Percentiles rank a stretch among this genome's conserved stretches.
Evolutionary conservation across 1,140 invertebrate genomes (phyloP).

Genomic region (Armadillidium nasatum): DNA sequence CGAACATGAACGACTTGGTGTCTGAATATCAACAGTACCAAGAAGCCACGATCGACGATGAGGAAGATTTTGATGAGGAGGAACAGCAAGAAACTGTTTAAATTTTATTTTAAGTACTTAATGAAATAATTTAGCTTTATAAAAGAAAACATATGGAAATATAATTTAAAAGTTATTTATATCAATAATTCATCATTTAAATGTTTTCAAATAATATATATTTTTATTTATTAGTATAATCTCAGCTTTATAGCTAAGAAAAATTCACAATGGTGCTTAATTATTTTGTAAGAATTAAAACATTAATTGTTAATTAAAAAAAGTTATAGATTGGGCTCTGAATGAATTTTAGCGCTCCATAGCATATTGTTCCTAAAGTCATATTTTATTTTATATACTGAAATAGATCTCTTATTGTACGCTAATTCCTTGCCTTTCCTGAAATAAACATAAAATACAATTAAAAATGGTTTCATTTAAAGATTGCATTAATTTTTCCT

Average conservation of each 20-base stretch:
- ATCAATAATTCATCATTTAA: neutral
- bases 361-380: conserved; percentile 11
- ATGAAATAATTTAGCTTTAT: no score
- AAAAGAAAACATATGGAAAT: no score
- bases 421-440: neutral
- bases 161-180: no score
- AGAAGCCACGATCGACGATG: conserved; percentile 74
- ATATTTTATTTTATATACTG: neutral
- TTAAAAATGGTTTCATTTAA: no score
- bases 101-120: neutral
- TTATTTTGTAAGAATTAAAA: neutral
- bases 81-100: neutral
- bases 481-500: no score
- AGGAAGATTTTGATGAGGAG: conserved; percentile 73
- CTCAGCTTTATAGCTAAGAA: neutral
- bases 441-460: no score
- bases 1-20: conserved; percentile 70
- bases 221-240: neutral
- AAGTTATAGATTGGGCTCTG: neutral
- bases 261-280: conserved; percentile 8
- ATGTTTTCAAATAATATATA: neutral
- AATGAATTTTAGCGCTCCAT: neutral
- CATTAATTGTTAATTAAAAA: neutral
- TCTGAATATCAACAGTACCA: conserved; percentile 92
- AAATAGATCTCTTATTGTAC: neutral